These are phyloP conservation scores for Hystrix brachyura DNA, from an alignment of 2,113 vertebrate species.

Conservation along the genomic window DNA sequence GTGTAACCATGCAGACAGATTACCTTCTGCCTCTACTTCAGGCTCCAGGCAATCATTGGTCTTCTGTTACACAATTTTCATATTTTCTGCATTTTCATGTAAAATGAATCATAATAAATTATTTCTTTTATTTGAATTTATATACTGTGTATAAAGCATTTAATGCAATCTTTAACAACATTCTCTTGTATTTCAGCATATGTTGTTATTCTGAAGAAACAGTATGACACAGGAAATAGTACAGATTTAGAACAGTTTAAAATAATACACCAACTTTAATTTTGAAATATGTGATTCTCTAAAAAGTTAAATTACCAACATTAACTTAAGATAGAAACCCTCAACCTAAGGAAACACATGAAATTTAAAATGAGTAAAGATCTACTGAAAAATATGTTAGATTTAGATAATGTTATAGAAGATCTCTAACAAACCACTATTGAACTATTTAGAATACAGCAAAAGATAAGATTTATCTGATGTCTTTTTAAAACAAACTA, in stretches of 20 bases:
- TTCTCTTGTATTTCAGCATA: background rate
- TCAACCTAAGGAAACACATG: background rate
- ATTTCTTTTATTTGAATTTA: background rate
- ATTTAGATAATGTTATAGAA: background rate
- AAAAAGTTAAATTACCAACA: background rate
- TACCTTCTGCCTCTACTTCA: background rate
- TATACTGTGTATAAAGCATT: background rate
- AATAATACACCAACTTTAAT: background rate
- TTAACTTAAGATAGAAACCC: background rate
- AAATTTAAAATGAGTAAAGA: background rate
- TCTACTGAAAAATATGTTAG: background rate
- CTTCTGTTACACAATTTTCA: background rate
- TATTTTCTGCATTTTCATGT: background rate
- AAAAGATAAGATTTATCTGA: background rate
- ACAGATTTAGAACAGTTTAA: background rate
- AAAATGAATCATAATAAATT: background rate
- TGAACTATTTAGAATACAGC: background rate
- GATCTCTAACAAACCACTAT: background rate
- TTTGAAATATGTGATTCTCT: background rate
- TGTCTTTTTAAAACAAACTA: background rate
- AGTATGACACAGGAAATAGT: background rate
- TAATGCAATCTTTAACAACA: too few relatives aligned
- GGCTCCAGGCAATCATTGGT: background rate
- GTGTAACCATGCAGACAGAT: background rate
- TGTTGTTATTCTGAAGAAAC: background rate